Evolutionary conservation across 2,113 vertebrate genomes (phyloP), one percentile per base, ranked within the genome.

Genomic region (Gymnarchus niloticus): DNA sequence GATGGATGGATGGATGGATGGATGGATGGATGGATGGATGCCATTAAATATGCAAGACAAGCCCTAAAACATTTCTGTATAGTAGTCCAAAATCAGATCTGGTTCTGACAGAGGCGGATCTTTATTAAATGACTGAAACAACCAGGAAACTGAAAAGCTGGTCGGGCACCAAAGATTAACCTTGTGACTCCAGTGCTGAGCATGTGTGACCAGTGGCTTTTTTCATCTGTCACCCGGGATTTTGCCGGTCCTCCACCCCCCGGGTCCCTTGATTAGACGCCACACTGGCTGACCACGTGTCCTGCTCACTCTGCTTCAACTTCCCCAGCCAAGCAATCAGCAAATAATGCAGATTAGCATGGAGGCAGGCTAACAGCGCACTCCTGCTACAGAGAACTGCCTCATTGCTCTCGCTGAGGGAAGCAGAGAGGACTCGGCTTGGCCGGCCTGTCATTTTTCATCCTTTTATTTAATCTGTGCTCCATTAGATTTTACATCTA

Each of bases 331-430:
- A 73, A 44, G 56, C 54, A 59, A 85, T 59, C 54, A 61, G 51
- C 17, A 56, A 56, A 61, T 56, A 44, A 81, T 81, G 85, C 77
- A 81, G 81, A 85, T 81, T 54, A 85, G 46, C 73, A 61, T 6
- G n/a, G 73, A 80, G 73, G 84, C 19, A 44, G 52, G 76, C 41
- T 46, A 14, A 85, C 73, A 56, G 41, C 52, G 41, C 25, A 19
- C 14, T 1, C 3, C 41, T 25, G 76, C 23, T 21, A 78, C 44
- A 12, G 44, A 61, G 76, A 44, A n/a, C 57, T 14, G 54, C 56
- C 57, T 41, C 44, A 12, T 9, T 2, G 76, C 23, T 17, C 65
- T 73, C 41, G 33, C 28, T 0, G 65, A 33, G 65, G 65, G 65
- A 73, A 12, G 12, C 21, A 12, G 37, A 41, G 21, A 21, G 21